Base-by-base conservation (phyloP, 2,888 invertebrate species). In the Prosopocoilus inquinatus region DNA sequence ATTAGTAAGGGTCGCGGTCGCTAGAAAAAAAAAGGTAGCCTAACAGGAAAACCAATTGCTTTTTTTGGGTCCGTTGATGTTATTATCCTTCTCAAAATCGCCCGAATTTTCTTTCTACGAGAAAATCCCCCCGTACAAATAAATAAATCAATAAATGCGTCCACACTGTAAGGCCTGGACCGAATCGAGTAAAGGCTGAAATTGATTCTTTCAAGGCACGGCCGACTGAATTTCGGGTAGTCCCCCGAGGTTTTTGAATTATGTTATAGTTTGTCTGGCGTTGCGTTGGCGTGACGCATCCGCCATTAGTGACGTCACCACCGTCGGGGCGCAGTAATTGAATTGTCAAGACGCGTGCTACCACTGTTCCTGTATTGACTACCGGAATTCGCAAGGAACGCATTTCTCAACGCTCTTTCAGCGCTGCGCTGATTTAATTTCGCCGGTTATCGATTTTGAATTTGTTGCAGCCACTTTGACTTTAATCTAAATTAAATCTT, bases 241-340 rank as follows among this genome's bases (percentile, higher is more conserved):
- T 64, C 65, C 64, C 64, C 33, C 16, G 61, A 45, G 64, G 60
- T 55, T 66, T 64, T 57, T 58, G 64, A 66, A 66, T 66, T 64
- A 64, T 65, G 62, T 53, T 53, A 53, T 47, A 47, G 53, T 53
- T 28, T 53, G 53, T 48, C 47, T 47, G 32, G 53, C 48, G 48
- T 48, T 53, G 47, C 67, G 67, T 65, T 63, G 62, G 58, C 58
- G 65, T 68, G 69, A 70, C 69, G 67, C 70, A 70, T 68, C 65
- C 61, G 54, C 64, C 61, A 65, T 66, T 69, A 70, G 65, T 68
- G 66, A 69, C 70, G 67, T 68, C 67, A 67, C 20, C 20, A 28
- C 63, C 66, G 62, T 51, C 45, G 49, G 44, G 53, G 2, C 41
- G 13, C 16, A 47, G 46, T 64, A 64, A 64, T 64, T 61, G 62